These are phyloP conservation scores for Drosophila ananassae DNA, from an alignment of 1,140 invertebrate species.

Conservation along the genomic window DNA sequence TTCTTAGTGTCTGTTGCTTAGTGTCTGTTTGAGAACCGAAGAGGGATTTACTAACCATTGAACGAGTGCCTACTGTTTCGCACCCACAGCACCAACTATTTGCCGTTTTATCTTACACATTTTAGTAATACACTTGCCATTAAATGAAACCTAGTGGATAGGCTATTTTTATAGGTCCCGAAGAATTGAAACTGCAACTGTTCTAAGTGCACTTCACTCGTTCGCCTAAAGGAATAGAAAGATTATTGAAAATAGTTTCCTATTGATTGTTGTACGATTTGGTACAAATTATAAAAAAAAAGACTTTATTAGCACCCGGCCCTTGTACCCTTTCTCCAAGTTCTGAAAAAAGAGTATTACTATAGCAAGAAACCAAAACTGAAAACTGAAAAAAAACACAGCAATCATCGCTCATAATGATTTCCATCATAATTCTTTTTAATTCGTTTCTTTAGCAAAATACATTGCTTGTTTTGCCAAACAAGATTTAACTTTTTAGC, in stretches of 20 bases:
- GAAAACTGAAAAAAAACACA: conserved; percentile 2
- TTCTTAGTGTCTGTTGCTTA: conserved; percentile 53
- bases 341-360: conserved; percentile 71
- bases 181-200: background rate
- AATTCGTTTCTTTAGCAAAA: conserved; percentile 26
- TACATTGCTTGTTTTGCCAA: conserved; percentile 25
- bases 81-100: conserved; percentile 64
- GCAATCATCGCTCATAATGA: conserved; percentile 7
- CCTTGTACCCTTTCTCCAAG: conserved; percentile 24
- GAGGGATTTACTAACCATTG: conserved; percentile 30
- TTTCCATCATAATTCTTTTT: conserved; percentile 9
- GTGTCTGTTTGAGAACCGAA: conserved; percentile 44
- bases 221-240: background rate
- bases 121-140: conserved; percentile 61
- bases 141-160: conserved; percentile 56
- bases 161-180: conserved; percentile 39
- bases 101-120: conserved; percentile 59
- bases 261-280: conserved; percentile 55
- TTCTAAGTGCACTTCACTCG: conserved; percentile 26
- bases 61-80: conserved; percentile 64
- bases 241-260: conserved; percentile 21
- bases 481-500: conserved; percentile 54
- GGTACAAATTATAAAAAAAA: conserved; percentile 38
- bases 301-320: conserved; percentile 26
- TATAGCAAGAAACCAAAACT: conserved; percentile 52